These are phyloP conservation scores for Bubalus kerabau DNA, from an alignment of 2,113 vertebrate genomes.

Conservation along the genomic window DNA sequence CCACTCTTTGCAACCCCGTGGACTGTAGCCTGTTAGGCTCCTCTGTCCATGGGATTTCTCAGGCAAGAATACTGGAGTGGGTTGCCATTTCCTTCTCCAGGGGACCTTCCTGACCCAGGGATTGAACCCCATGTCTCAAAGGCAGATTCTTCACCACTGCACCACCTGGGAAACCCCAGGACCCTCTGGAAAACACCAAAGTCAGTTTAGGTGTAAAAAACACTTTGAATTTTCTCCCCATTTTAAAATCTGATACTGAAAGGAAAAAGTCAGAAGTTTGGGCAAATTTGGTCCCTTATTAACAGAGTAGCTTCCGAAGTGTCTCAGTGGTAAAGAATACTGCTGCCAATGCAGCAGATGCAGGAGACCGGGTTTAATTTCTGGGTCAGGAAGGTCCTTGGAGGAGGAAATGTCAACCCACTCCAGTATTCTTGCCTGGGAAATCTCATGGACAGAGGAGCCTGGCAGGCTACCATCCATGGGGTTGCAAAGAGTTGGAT, in stretches of 20 bases:
- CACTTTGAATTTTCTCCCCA: neutral
- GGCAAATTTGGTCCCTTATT: neutral
- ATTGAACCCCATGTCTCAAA: neutral
- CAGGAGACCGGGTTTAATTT: neutral
- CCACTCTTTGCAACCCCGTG: neutral
- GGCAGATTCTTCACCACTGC: neutral
- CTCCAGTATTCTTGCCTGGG: neutral
- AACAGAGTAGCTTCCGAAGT: neutral
- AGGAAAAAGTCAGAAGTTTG: neutral
- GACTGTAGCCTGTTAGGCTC: neutral
- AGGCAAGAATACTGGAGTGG: neutral
- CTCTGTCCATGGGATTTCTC: neutral
- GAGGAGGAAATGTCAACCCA: neutral
- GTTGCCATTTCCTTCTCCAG: neutral
- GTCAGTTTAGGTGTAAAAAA: neutral
- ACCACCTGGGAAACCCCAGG: neutral
- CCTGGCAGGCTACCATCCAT: neutral
- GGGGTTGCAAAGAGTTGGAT: neutral
- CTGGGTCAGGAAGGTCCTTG: neutral
- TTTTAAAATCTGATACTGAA: neutral
- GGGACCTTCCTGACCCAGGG: neutral
- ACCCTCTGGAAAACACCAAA: neutral
- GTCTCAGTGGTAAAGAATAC: neutral
- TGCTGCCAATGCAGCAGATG: neutral
- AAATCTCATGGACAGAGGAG: neutral